A percentile compares a stretch with the other conserved stretches of the same genome.
Evolutionary conservation across 2,797 vertebrate genomes (phyloP).

Genomic region (Syndactyla subalaris): DNA sequence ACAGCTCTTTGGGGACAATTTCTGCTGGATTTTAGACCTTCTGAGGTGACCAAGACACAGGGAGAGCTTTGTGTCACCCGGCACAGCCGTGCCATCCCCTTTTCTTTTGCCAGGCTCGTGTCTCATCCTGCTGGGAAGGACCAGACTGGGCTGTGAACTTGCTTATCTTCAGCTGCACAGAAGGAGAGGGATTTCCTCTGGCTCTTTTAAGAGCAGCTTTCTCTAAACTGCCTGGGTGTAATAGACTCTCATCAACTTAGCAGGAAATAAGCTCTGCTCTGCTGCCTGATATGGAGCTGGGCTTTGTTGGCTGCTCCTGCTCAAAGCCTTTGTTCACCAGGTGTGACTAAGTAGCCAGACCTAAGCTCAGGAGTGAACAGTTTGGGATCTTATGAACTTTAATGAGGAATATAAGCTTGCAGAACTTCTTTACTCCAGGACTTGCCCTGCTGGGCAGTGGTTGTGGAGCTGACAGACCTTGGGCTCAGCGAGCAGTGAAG

Average conservation of each 20-base stretch:
- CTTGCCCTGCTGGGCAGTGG: background rate
- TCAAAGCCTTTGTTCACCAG: constrained; percentile 54
- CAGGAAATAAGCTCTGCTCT: constrained; percentile 34
- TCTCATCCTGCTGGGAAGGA: background rate
- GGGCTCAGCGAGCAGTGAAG: background rate
- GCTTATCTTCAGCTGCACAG: constrained; percentile 35
- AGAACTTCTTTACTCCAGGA: background rate
- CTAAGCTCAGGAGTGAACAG: constrained; percentile 18
- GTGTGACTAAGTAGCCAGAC: constrained; percentile 45
- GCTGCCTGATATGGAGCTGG: background rate
- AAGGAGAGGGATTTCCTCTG: constrained; percentile 35
- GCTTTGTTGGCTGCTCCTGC: background rate
- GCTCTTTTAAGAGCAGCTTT: constrained; percentile 33
- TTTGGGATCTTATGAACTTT: constrained; percentile 26
- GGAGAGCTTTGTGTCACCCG: background rate
- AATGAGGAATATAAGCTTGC: constrained; percentile 28
- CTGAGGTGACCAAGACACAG: background rate
- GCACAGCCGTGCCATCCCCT: background rate
- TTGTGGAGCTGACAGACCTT: background rate
- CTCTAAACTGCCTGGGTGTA: constrained; percentile 32
- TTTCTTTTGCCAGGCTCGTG: background rate
- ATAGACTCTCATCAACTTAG: constrained; percentile 41
- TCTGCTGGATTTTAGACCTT: background rate
- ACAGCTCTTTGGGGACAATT: background rate
- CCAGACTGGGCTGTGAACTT: background rate